Evolutionary conservation across 2,113 vertebrate genomes (phyloP), one percentile per base, ranked within the genome.

Genomic region (Zosterops japonicus): DNA sequence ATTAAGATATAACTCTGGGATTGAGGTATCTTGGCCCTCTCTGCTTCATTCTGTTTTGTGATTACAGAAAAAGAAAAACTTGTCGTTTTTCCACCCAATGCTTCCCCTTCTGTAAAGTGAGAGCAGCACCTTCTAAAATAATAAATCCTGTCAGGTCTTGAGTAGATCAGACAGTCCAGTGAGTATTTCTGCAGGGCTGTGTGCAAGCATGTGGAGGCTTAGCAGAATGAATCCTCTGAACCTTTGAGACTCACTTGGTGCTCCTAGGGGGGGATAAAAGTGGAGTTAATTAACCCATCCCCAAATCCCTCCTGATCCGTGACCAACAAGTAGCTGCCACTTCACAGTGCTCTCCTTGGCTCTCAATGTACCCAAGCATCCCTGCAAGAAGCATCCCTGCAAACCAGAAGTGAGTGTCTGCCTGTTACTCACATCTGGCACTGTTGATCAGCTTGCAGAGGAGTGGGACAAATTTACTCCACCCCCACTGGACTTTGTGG

Each of bases 181-280:
- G 77, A 69, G 67, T 84, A 75, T 82, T 90, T 93, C 82, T 85
- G 82, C 81, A 84, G 59, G 55, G 33, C 72, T 79, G 69, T 0
- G 3, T 47, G 57, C 47, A 90, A 41, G 61, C 49, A 28, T 91
- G 79, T 83, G 78, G 41, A 91, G 52, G 65, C 57, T 96, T 93
- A 94, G 74, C 74, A 79, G 92, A 64, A 68, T 31, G 78, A 94
- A 91, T 94, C 53, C 78, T 83, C 87, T 78, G 77, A 91, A 91
- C 81, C 61, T 87, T 64, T 76, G 82, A 78, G 90, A 69, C 42
- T 93, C 53, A 13, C 53, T 64, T 1, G 1, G 21, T 2, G 1
- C 75, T 90, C 72, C 70, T 91, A 49, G 67, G 52, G 36, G 8
- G 35, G 52, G 68, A 96, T 95, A 78, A 92, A 95, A 90, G 27